Conservation (phyloP, 2,888 invertebrate species). For the Drosophila bunnanda region DNA sequence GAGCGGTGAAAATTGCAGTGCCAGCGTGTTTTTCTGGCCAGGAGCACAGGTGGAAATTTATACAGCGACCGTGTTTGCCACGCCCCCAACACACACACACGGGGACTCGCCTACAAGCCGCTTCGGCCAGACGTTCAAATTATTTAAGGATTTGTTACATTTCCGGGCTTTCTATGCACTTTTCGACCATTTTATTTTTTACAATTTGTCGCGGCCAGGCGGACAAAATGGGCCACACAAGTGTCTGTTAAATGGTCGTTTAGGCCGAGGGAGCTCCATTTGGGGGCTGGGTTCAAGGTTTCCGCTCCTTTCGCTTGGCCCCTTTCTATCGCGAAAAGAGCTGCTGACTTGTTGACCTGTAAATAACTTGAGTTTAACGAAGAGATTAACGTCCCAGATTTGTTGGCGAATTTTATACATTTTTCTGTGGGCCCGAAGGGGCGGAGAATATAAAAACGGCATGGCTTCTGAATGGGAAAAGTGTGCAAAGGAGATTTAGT, state of each 20-base stretch:
- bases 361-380: conserved; percentile 51
- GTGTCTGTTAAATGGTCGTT: conserved; percentile 63
- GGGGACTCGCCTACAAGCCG: conserved; percentile 13
- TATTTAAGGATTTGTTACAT: conserved; percentile 76
- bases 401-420: conserved; percentile 33
- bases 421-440: conserved; percentile 13
- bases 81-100: conserved; percentile 17
- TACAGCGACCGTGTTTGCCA: conserved; percentile 45
- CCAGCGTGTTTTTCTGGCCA: conserved; percentile 65
- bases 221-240: conserved; percentile 44
- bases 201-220: conserved; percentile 46
- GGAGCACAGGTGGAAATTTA: conserved; percentile 61
- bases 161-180: conserved; percentile 37
- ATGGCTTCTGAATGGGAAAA: conserved; percentile 4
- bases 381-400: conserved; percentile 47
- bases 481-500: conserved; percentile 8
- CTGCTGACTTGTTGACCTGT: conserved; percentile 53
- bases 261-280: conserved; percentile 29
- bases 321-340: conserved; percentile 31
- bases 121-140: conserved; percentile 59
- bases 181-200: conserved; percentile 41
- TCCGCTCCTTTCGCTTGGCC: conserved; percentile 4
- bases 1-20: conserved; percentile 64
- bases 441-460: conserved; percentile 11
- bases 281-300: conserved; percentile 33